These are phyloP conservation scores for Diadegma fenestrale DNA, from an alignment of 2,888 invertebrate genomes.

Conservation along the genomic window DNA sequence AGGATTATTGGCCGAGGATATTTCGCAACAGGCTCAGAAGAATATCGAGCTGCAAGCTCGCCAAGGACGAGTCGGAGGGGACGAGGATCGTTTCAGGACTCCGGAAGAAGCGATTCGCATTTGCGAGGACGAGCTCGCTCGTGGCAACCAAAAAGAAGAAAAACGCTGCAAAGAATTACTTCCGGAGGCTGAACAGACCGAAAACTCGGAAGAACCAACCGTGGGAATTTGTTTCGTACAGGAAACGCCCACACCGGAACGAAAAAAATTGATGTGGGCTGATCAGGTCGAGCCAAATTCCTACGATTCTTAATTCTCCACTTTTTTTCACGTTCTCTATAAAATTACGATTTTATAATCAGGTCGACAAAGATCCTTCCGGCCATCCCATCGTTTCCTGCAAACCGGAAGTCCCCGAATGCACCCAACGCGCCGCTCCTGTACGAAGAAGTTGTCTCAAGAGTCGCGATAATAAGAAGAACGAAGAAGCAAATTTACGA, in stretches of 20 bases:
- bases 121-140: conserved; percentile 38
- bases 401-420: conserved; percentile 61
- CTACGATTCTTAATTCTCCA: background rate
- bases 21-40: conserved; percentile 14
- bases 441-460: conserved; percentile 48
- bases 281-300: conserved; percentile 69
- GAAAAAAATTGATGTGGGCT: conserved; percentile 71
- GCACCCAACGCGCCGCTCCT: conserved; percentile 37
- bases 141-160: background rate
- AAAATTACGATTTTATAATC: background rate
- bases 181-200: background rate
- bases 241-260: conserved; percentile 13
- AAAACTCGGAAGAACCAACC: background rate
- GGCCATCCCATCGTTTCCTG: conserved; percentile 69
- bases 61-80: background rate
- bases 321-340: background rate
- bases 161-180: conserved; percentile 30
- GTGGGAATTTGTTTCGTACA: background rate
- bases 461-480: conserved; percentile 18
- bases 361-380: conserved; percentile 67
- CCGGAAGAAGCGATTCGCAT: conserved; percentile 36
- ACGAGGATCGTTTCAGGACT: background rate
- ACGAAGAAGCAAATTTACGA: conserved; percentile 58
- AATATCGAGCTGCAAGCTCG: background rate
- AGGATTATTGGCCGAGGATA: conserved; percentile 47